phyloP scores from a whole-genome alignment of 35 echinoderm and acorn worm species.

The Ptychodera flava region DNA sequence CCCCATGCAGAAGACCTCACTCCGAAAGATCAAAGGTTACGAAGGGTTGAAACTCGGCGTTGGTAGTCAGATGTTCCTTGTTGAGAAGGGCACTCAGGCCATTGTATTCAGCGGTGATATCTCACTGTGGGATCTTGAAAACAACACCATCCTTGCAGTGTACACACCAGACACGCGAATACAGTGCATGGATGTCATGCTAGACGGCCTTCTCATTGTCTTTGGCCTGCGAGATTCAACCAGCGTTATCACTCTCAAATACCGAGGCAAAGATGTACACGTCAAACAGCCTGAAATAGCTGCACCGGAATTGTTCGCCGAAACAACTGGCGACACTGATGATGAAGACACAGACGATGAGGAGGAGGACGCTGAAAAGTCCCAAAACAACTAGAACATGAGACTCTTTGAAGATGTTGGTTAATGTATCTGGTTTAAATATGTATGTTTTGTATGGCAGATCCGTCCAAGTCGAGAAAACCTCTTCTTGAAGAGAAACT shows the following conservation, averaged over 20 bases:
- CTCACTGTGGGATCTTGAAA: slow-evolving; percentile 75
- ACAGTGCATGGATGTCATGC: slow-evolving; percentile 67
- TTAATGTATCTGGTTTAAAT: no score
- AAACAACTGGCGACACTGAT: slow-evolving; percentile 92
- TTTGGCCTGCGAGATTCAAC: slow-evolving; percentile 54
- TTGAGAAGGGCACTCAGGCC: slow-evolving; percentile 59
- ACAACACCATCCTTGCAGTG: slow-evolving; percentile 48
- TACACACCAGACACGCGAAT: slow-evolving; percentile 81
- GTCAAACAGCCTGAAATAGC: slow-evolving; percentile 41
- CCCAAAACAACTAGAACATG: no score
- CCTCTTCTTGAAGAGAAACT: no score
- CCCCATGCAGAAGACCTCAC: slow-evolving; percentile 41
- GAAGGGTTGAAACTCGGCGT: slow-evolving; percentile 44
- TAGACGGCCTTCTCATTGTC: slow-evolving; percentile 70
- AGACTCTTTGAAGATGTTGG: no score
- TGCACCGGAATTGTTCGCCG: slow-evolving; percentile 70
- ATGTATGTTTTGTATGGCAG: no score
- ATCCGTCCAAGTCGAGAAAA: no score
- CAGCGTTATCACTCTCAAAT: slow-evolving; percentile 60
- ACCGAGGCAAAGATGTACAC: slow-evolving; percentile 34
- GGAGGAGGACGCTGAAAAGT: no score
- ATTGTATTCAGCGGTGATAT: slow-evolving; percentile 78
- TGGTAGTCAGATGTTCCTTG: slow-evolving; percentile 80
- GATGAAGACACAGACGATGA: slow-evolving; percentile 49
- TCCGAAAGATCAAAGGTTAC: slow-evolving; percentile 60